Evolutionary conservation across 1,140 invertebrate species (phyloP).

Genomic region (Halyomorpha halys): DNA sequence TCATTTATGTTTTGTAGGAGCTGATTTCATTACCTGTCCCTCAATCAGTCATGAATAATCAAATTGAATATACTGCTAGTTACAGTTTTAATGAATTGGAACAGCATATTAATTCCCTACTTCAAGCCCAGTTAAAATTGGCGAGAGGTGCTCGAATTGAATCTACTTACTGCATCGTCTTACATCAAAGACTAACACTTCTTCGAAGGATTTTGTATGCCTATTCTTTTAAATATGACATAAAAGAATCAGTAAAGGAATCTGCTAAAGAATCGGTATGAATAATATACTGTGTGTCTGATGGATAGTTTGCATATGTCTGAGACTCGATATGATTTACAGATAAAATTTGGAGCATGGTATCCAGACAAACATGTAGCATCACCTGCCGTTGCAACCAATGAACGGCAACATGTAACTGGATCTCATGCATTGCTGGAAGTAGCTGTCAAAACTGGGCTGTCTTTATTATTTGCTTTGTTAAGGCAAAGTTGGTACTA

Average conservation of each 20-base stretch:
- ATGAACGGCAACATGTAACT: constrained; percentile 22
- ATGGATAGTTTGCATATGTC: no score
- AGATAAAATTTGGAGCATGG: neutral
- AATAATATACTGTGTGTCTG: no score
- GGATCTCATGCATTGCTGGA: constrained; percentile 51
- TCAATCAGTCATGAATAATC: constrained; percentile 32
- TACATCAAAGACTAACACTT: constrained; percentile 47
- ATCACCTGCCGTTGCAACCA: neutral
- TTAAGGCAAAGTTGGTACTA: constrained; percentile 48
- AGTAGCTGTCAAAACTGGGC: constrained; percentile 51
- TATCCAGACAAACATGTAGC: neutral
- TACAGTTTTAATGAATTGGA: constrained; percentile 39
- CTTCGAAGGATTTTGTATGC: constrained; percentile 51
- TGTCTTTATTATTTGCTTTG: constrained; percentile 50
- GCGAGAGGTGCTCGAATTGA: constrained; percentile 44
- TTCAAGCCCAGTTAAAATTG: constrained; percentile 44
- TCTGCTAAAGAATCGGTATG: no score
- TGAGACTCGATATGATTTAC: neutral
- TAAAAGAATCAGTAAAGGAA: constrained; percentile 35
- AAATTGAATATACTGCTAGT: constrained; percentile 33
- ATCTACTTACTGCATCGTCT: constrained; percentile 44
- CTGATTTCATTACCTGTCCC: constrained; percentile 34
- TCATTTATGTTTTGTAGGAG: constrained; percentile 31
- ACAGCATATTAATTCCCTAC: constrained; percentile 42
- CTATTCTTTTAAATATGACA: constrained; percentile 45